Percentiles rank a stretch among this genome's conserved stretches.
Evolutionary conservation across 2,888 invertebrate species (phyloP).

Genomic region (Andrena bicolor): DNA sequence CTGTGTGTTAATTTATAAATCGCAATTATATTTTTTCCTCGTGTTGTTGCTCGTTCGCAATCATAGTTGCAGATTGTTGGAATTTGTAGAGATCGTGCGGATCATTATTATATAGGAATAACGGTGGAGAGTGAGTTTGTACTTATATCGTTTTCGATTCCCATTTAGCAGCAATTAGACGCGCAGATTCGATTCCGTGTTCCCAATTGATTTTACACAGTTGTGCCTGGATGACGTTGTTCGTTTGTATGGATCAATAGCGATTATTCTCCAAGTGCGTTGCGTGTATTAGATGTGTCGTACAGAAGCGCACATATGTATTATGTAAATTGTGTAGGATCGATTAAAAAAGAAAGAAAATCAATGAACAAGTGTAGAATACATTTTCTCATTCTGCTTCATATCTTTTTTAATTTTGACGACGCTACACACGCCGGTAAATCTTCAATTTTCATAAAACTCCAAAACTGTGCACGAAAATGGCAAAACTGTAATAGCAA

Average conservation of each 20-base stretch:
- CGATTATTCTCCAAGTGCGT: constrained; percentile 1
- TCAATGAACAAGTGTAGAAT: not conserved
- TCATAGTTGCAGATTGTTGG: constrained; percentile 10
- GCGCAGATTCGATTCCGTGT: constrained; percentile 34
- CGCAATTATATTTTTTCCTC: constrained; percentile 15
- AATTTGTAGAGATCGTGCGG: not conserved
- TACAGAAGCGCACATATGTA: not conserved
- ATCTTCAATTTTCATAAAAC: too few relatives aligned
- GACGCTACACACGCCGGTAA: too few relatives aligned
- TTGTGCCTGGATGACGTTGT: constrained; percentile 53
- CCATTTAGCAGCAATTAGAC: constrained; percentile 1
- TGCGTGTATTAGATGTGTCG: constrained; percentile 31
- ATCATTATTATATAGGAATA: constrained; percentile 4
- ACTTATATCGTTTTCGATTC: constrained; percentile 19
- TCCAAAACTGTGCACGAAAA: too few relatives aligned
- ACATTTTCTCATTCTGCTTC: too few relatives aligned
- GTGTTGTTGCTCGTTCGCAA: constrained; percentile 4
- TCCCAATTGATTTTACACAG: constrained; percentile 42
- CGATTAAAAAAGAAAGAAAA: not conserved
- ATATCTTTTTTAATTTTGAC: too few relatives aligned
- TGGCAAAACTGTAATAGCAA: too few relatives aligned
- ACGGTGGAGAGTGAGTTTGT: constrained; percentile 31
- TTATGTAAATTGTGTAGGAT: not conserved
- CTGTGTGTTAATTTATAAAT: constrained; percentile 14
- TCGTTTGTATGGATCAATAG: constrained; percentile 23